These are phyloP conservation scores for Meandrusa payeni DNA, from an alignment of 2,888 invertebrate genomes.

Conservation along the genomic window DNA sequence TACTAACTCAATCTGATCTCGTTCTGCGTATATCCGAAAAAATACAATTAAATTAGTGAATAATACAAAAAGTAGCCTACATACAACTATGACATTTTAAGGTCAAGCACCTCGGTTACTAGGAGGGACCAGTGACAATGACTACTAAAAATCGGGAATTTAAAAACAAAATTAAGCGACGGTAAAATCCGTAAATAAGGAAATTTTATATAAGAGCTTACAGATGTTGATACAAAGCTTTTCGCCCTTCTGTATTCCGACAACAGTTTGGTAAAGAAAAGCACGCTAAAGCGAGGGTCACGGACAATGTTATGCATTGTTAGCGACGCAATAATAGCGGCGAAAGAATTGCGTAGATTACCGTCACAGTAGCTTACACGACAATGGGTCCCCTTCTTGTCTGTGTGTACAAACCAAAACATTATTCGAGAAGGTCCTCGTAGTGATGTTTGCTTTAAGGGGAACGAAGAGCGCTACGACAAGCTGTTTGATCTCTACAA, in stretches of 20 bases:
- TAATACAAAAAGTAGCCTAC: no score
- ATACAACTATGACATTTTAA: no score
- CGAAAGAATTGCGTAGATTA: conserved; percentile 51
- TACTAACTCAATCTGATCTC: no score
- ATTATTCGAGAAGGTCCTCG: conserved; percentile 21
- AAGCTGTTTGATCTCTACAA: no score
- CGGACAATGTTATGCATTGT: conserved; percentile 56
- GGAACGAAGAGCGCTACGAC: neutral
- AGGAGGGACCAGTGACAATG: no score
- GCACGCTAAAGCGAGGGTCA: conserved; percentile 20
- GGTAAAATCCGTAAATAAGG: no score
- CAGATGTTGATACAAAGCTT: conserved; percentile 10
- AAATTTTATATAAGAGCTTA: no score
- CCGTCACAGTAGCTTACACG: conserved; percentile 42
- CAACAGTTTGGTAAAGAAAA: conserved; percentile 14
- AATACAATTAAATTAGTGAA: no score
- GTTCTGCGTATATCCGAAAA: no score
- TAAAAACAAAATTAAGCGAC: no score
- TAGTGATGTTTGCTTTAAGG: conserved; percentile 25
- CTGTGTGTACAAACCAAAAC: conserved; percentile 40
- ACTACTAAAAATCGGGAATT: no score
- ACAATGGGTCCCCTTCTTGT: conserved; percentile 48
- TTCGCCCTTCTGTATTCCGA: conserved; percentile 4
- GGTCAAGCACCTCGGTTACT: no score
- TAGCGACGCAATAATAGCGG: conserved; percentile 55